Conservation (phyloP, 2,888 invertebrate species). For the Tipula helvola region DNA sequence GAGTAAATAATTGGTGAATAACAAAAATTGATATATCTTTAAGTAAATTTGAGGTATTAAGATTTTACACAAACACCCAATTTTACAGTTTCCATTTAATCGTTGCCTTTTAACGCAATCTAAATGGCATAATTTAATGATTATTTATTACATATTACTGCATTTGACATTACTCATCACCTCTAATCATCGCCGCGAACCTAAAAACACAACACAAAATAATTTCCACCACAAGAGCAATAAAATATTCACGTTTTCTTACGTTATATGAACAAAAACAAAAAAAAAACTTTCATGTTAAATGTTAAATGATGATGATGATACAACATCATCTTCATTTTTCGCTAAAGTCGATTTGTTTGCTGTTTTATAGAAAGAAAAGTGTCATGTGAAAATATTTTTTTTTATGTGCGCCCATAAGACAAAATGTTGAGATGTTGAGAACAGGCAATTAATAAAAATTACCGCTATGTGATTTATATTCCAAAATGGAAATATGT, state of each 20-base stretch:
- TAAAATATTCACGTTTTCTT: not conserved
- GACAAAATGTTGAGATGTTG: not conserved
- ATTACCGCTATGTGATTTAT: not conserved
- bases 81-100: no score
- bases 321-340: not conserved
- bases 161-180: not conserved
- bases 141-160: not conserved
- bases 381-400: not conserved
- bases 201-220: not conserved
- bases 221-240: not conserved
- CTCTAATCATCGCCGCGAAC: not conserved
- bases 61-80: no score
- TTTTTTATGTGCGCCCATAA: not conserved
- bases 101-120: no score
- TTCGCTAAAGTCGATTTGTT: not conserved
- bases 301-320: not conserved
- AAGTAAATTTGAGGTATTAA: no score
- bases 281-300: not conserved
- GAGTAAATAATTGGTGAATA: no score
- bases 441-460: not conserved
- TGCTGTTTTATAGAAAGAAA: not conserved
- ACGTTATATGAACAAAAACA: not conserved
- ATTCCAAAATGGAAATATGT: not conserved
- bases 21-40: no score
- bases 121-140: not conserved